These are phyloP conservation scores for Zaprionus vittiger DNA, from an alignment of 1,140 invertebrate species.

Conservation along the genomic window DNA sequence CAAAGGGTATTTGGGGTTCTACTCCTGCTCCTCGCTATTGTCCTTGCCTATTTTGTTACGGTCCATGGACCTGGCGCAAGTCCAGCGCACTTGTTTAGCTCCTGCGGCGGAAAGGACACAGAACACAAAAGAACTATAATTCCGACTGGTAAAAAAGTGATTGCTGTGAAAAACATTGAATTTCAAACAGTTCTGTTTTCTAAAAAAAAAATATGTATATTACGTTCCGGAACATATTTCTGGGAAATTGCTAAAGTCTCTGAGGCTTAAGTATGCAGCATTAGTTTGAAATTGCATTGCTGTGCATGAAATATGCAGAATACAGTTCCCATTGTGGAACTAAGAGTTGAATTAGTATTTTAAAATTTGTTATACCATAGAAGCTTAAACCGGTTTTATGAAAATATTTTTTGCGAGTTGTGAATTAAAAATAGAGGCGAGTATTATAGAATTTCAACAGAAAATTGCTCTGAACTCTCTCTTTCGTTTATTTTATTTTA, in stretches of 20 bases:
- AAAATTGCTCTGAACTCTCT: background rate
- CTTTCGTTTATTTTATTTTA: no score
- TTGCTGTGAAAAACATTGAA: slow-evolving; percentile 11
- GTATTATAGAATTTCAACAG: background rate
- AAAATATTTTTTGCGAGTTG: background rate
- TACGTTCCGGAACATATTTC: background rate
- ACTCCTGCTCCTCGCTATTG: background rate
- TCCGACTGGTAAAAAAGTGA: slow-evolving; percentile 13
- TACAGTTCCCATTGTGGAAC: background rate
- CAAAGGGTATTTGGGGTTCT: slow-evolving; percentile 21
- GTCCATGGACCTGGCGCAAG: slow-evolving; percentile 48
- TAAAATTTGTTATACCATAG: background rate
- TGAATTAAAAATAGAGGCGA: background rate
- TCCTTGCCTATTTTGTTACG: slow-evolving; percentile 27
- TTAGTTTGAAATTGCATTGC: background rate
- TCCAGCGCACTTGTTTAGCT: slow-evolving; percentile 48
- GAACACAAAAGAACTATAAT: slow-evolving; percentile 49
- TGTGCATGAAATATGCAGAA: background rate
- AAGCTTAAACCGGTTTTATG: background rate
- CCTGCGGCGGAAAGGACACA: slow-evolving; percentile 22
- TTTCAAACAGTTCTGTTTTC: slow-evolving; percentile 1
- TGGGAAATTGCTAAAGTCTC: background rate
- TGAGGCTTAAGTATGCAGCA: background rate
- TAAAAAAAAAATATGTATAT: slow-evolving; percentile 8
- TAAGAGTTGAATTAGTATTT: background rate